Base-by-base conservation (phyloP, 2,797 vertebrate species). In the Buceros bicornis region DNA sequence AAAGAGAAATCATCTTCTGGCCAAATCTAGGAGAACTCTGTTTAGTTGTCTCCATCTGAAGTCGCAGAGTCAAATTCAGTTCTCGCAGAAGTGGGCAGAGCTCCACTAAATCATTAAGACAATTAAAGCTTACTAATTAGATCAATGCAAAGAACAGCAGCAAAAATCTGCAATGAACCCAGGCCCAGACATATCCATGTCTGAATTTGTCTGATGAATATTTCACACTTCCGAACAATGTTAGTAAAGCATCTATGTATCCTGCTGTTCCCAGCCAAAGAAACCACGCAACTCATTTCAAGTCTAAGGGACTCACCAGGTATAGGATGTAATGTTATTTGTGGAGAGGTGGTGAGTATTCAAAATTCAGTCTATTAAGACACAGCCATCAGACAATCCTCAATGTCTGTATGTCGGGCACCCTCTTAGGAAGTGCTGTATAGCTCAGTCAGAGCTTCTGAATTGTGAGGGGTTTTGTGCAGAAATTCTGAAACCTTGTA, bases 71-170 rank as follows among this genome's bases (percentile, higher is more conserved):
- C 73, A 90, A 89, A 80, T 19, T 77, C 64, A 64, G 20, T 42
- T 50, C 33, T 62, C 35, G 43, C 24, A 87, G 42, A 57, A 83
- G 69, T 1, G 2, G 19, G 35, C 31, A 77, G 8, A 29, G 13
- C 25, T 82, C 35, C 28, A 26, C 25, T 67, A 87, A 87, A 87
- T 89, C 81, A 33, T 25, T 77, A 53, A 47, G 10, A 24, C 33
- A 89, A 96, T 89, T 62, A 89, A 90, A 92, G 54, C 16, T 77
- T 60, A 82, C 13, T 37, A 64, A 85, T 77, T 45, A 73, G 20
- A 82, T 79, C n/a, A 40, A 51, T 53, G 16, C 7, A 73, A 87
- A 67, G 25, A 82, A 33, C 6, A 82, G 67, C 35, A 92, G 20
- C 31, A 89, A 50, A 94, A 91, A 28, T 35, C 20, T 76, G 25